Evolutionary conservation across 2,113 vertebrate species (phyloP).

Genomic region (Nibea coibor): DNA sequence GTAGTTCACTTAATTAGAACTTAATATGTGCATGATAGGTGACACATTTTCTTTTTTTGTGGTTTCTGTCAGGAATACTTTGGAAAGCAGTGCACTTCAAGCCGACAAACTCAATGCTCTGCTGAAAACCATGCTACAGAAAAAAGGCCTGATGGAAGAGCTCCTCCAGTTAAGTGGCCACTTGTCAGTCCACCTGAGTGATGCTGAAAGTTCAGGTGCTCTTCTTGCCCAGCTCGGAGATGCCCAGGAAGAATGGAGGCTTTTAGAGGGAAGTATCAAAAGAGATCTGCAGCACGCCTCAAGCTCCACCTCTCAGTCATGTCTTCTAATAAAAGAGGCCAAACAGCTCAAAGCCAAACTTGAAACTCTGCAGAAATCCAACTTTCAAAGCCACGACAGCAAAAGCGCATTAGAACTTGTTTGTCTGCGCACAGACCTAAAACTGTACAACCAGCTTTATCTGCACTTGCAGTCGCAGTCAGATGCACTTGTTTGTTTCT

Average conservation of each 20-base stretch:
- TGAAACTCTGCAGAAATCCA: slow-evolving; percentile 71
- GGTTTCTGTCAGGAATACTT: slow-evolving; percentile 75
- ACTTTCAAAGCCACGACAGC: slow-evolving; percentile 51
- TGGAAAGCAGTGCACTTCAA: slow-evolving; percentile 82
- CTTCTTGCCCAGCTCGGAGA: slow-evolving; percentile 86
- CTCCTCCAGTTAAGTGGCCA: slow-evolving; percentile 81
- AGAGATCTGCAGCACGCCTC: slow-evolving; percentile 82
- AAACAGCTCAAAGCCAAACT: slow-evolving; percentile 79
- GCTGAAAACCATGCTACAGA: slow-evolving; percentile 79
- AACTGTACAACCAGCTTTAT: slow-evolving; percentile 80
- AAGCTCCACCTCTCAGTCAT: slow-evolving; percentile 78
- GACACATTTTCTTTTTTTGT: not conserved
- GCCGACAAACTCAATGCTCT: slow-evolving; percentile 84
- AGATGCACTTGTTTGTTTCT: slow-evolving; percentile 85
- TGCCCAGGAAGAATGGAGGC: slow-evolving; percentile 87
- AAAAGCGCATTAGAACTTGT: slow-evolving; percentile 60
- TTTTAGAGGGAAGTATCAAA: slow-evolving; percentile 81
- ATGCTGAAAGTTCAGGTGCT: slow-evolving; percentile 84
- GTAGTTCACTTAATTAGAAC: not conserved
- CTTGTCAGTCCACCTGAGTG: slow-evolving; percentile 80
- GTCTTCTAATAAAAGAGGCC: slow-evolving; percentile 76
- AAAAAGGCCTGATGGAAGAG: slow-evolving; percentile 79
- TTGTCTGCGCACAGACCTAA: slow-evolving; percentile 80
- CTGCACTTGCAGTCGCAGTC: slow-evolving; percentile 79
- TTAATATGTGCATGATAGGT: not conserved